Conservation (phyloP, 2,797 vertebrate species). For the Masticophis lateralis region DNA sequence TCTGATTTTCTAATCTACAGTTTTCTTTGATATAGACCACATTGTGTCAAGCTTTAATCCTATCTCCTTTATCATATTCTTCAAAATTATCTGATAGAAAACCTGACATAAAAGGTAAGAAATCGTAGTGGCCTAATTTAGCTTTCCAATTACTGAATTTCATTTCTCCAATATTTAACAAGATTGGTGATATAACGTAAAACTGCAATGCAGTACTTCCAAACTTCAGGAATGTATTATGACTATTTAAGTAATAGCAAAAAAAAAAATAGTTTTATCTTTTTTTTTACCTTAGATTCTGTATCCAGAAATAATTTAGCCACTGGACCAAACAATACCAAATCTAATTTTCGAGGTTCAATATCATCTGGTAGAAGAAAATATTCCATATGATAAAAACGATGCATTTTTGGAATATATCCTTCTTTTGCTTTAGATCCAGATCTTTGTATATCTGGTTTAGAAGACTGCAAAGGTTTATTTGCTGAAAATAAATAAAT, state of each 20-base stretch:
- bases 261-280: not conserved
- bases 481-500: constrained; percentile 49
- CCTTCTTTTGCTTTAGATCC: not conserved
- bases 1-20: not conserved
- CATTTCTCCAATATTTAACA: not conserved
- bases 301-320: constrained; percentile 77
- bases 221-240: not conserved
- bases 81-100: not conserved
- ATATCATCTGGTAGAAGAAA: constrained; percentile 74
- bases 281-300: constrained; percentile 50
- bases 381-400: constrained; percentile 80
- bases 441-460: not conserved
- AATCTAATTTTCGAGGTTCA: constrained; percentile 71
- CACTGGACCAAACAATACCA: constrained; percentile 71
- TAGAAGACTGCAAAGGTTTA: constrained; percentile 31
- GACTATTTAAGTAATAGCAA: not conserved
- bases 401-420: constrained; percentile 55
- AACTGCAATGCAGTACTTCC: not conserved
- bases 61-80: not conserved
- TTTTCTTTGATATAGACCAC: not conserved
- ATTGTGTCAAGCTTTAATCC: not conserved
- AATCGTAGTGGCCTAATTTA: not conserved
- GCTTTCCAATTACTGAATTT: not conserved
- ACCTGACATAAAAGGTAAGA: not conserved
- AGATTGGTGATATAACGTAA: not conserved